These are phyloP conservation scores for Parazoanthus darwini DNA, from an alignment of 92 coral and sea anemone species.

Conservation along the genomic window DNA sequence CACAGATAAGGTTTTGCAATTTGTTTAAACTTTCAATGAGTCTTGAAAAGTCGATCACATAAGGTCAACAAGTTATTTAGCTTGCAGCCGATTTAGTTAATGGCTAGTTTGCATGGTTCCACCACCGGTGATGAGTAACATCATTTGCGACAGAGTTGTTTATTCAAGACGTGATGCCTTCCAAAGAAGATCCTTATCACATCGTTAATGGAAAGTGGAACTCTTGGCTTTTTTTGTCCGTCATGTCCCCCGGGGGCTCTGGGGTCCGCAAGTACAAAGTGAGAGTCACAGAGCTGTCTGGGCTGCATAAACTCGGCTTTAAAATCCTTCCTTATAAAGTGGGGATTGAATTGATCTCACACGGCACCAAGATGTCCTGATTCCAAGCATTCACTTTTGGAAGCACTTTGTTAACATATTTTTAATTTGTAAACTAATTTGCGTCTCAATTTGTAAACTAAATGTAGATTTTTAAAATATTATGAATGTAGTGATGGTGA, in stretches of 20 bases:
- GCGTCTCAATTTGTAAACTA: too few species aligned
- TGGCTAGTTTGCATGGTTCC: slow-evolving; percentile 39
- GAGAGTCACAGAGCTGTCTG: not conserved
- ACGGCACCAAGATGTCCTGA: not conserved
- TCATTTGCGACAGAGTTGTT: slow-evolving; percentile 49
- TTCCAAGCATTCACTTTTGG: not conserved
- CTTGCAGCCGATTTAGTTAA: slow-evolving; percentile 37
- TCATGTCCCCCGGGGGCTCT: slow-evolving; percentile 14
- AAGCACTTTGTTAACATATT: too few species aligned
- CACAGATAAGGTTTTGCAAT: slow-evolving; percentile 34
- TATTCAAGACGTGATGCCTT: slow-evolving; percentile 56
- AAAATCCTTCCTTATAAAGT: not conserved
- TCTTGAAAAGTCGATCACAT: slow-evolving; percentile 21
- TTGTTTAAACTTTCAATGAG: slow-evolving; percentile 42
- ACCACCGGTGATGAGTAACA: slow-evolving; percentile 47
- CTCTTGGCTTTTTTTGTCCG: not conserved
- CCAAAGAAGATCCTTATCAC: slow-evolving; percentile 65
- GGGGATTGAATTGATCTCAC: not conserved
- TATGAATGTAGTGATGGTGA: not conserved
- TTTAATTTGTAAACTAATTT: too few species aligned
- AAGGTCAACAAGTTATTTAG: slow-evolving; percentile 57
- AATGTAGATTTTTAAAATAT: too few species aligned
- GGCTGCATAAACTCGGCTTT: not conserved
- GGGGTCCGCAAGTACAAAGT: not conserved
- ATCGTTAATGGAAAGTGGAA: slow-evolving; percentile 52